These are phyloP conservation scores for Atta cephalotes DNA, from an alignment of 1,140 invertebrate genomes.

Conservation along the genomic window DNA sequence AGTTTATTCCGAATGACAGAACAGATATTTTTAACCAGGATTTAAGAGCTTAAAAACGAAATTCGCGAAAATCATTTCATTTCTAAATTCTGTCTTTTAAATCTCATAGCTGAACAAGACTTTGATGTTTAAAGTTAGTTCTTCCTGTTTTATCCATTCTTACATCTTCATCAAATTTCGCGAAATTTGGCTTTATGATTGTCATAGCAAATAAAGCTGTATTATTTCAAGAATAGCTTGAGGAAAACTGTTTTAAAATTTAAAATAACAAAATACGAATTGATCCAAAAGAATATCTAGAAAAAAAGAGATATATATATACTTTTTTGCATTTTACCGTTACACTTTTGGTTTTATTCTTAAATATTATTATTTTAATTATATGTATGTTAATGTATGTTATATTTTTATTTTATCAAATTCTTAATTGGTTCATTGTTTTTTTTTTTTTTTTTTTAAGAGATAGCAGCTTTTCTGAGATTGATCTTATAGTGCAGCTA, in stretches of 20 bases:
- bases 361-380: constrained; percentile 15
- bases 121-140: background rate
- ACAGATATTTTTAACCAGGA: background rate
- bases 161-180: background rate
- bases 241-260: background rate
- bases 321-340: background rate
- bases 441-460: background rate
- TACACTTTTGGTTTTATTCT: background rate
- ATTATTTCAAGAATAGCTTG: background rate
- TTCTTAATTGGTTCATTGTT: background rate
- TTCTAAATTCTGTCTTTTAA: constrained; percentile 11
- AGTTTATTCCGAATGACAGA: background rate
- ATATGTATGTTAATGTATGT: no score
- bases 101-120: background rate
- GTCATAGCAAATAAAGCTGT: background rate
- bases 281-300: background rate
- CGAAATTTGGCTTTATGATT: constrained; percentile 2
- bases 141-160: background rate
- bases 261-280: background rate
- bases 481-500: background rate
- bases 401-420: background rate
- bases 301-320: constrained; percentile 12
- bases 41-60: constrained; percentile 1
- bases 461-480: background rate
- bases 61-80: constrained; percentile 9